Percentiles rank a stretch among this genome's conserved stretches.
phyloP scores from a whole-genome alignment of 2,888 invertebrate genomes.

The Dasypolia templi region DNA sequence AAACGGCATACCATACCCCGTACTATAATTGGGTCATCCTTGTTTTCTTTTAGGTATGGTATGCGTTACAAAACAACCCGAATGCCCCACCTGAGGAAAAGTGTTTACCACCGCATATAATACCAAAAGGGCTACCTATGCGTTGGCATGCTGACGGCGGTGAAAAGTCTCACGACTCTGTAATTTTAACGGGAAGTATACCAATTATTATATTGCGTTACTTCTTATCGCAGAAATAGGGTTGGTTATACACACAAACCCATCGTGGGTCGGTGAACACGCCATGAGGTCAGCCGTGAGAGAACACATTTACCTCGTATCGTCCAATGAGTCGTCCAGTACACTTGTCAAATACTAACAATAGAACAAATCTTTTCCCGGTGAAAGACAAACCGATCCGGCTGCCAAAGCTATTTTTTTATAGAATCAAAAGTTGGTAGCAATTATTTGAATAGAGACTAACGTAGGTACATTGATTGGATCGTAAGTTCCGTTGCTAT shows the following conservation, averaged over 20 bases:
- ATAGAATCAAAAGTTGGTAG: slow-evolving; percentile 63
- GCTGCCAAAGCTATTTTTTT: slow-evolving; percentile 69
- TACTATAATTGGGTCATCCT: slow-evolving; percentile 18
- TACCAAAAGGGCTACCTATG: background rate
- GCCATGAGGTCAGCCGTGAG: slow-evolving; percentile 45
- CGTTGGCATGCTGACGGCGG: background rate
- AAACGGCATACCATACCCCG: background rate
- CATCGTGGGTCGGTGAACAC: slow-evolving; percentile 31
- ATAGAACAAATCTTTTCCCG: slow-evolving; percentile 67
- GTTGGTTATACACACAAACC: slow-evolving; percentile 12
- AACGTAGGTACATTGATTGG: slow-evolving; percentile 46
- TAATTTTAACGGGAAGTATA: background rate
- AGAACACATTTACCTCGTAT: slow-evolving; percentile 50
- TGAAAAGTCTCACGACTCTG: background rate
- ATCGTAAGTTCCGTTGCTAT: slow-evolving; percentile 40
- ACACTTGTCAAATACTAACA: slow-evolving; percentile 66
- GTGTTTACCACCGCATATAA: background rate
- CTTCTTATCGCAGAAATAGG: background rate
- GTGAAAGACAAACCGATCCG: slow-evolving; percentile 67
- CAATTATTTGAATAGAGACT: slow-evolving; percentile 55
- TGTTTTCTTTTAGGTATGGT: slow-evolving; percentile 18
- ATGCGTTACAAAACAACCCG: slow-evolving; percentile 13
- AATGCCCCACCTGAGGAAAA: background rate
- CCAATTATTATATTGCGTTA: background rate
- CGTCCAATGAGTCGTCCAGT: slow-evolving; percentile 56